These are phyloP conservation scores for Scleropages formosus DNA, from an alignment of 2,797 vertebrate genomes.

Conservation along the genomic window DNA sequence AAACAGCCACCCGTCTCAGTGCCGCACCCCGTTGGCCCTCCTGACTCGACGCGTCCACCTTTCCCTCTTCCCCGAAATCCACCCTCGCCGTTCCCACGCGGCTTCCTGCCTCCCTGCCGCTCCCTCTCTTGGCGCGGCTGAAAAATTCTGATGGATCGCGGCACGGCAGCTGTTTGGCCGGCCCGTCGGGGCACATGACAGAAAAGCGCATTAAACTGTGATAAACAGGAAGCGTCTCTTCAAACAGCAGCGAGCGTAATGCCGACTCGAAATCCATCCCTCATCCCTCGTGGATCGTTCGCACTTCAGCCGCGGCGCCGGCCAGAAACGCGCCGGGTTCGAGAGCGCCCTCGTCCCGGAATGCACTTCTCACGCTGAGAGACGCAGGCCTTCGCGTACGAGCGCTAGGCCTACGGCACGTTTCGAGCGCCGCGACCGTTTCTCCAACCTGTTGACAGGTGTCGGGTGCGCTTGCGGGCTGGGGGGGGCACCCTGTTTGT, in stretches of 20 bases:
- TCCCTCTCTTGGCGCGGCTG: constrained; percentile 54
- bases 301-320: not conserved
- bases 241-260: not conserved
- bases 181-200: not conserved
- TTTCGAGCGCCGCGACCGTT: not conserved
- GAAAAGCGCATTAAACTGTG: not conserved
- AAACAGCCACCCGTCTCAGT: constrained; percentile 47
- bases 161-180: not conserved
- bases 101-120: constrained; percentile 10
- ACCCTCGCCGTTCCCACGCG: constrained; percentile 33
- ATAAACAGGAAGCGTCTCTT: not conserved
- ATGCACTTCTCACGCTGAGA: too few species aligned
- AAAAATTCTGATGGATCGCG: not conserved
- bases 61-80: constrained; percentile 22
- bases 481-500: not conserved
- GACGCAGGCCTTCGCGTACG: too few species aligned
- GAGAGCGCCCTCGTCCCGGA: too few species aligned
- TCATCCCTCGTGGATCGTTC: not conserved
- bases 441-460: not conserved
- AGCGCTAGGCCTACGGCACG: too few species aligned
- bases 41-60: constrained; percentile 43
- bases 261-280: not conserved
- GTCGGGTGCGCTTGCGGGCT: not conserved
- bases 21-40: constrained; percentile 42
- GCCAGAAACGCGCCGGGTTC: not conserved